These are phyloP conservation scores for Peromyscus polionotus DNA, from an alignment of 2,113 vertebrate genomes.

Conservation along the genomic window DNA sequence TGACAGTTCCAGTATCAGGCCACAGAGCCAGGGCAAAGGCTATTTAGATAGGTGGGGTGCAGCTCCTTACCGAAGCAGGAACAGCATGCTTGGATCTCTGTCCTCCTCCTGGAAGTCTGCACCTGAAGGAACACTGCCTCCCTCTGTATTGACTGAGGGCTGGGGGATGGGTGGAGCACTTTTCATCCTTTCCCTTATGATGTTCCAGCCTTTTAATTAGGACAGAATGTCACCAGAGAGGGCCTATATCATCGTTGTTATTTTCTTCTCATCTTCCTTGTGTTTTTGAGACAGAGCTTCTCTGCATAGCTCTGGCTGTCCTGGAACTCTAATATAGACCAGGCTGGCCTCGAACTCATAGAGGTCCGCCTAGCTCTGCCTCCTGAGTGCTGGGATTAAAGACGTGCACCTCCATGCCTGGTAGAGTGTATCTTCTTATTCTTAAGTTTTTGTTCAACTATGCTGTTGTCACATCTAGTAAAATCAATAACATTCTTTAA, in stretches of 20 bases:
- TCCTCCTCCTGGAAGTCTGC: not conserved
- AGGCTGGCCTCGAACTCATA: not conserved
- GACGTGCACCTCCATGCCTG: not conserved
- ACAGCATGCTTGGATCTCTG: not conserved
- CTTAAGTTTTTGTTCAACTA: not conserved
- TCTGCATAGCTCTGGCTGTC: no score
- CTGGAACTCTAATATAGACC: not conserved
- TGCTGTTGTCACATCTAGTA: not conserved
- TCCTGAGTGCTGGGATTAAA: not conserved
- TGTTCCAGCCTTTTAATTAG: not conserved
- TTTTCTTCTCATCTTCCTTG: not conserved
- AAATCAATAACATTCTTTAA: constrained; percentile 15
- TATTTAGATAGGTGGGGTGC: rapidly evolving
- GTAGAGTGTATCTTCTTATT: constrained; percentile 5
- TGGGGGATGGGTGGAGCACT: no score
- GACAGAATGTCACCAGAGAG: not conserved
- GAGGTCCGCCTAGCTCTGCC: not conserved
- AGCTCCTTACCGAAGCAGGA: not conserved
- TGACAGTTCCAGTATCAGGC: not conserved
- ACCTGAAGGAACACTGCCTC: not conserved
- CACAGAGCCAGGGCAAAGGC: not conserved
- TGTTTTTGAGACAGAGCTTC: not conserved
- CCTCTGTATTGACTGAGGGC: not conserved
- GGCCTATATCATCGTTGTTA: not conserved
- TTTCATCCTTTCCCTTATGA: not conserved